Base-by-base conservation (phyloP, 1,140 invertebrate genomes). In the Bombus superbus region DNA sequence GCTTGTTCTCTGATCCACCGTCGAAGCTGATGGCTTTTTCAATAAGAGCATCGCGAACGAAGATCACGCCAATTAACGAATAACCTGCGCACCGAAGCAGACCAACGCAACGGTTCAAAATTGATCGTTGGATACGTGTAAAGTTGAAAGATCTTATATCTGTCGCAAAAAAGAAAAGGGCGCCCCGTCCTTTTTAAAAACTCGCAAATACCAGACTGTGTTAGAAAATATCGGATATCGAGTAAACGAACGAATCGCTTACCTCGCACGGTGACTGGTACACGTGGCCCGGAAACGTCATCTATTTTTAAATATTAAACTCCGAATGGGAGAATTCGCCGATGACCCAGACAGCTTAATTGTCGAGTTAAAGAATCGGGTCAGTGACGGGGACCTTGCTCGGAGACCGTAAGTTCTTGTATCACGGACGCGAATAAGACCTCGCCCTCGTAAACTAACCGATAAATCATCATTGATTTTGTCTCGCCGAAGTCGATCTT, bases 11-110 rank as follows among this genome's bases (percentile, higher is more conserved):
- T 8, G 40, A 66, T 79, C 28, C 62, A 47, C 1, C 77, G 62
- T 44, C 18, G 40, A 66, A 35, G 9, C 40, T 68, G 64, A 69
- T 25, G 66, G 10, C 38, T 42, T 28, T 64, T 42, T 28, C 44
- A 79, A 79, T 68, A 68, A 79, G 38, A 32, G 15, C 10, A 66
- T 42, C 53, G 71, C 6, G 57, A 73, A 64, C 72, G 35, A 42
- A 53, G 38, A 40, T 76, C 42, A n/a, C 57, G 57, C 57, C 57
- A 47, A 59, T 83, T 75, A 66, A 40, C 81, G 72, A 32, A 13
- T 28, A n/a, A 28, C 38, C 28, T 32, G 38, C 53, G 11, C 53
- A 53, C 15, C 42, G 28, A 25, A 15, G 5, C 22, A 59, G 15
- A n/a, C n/a, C 47, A 32, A 32, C 62, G 62, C 77, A 28, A 13